These are phyloP conservation scores for Nanorana parkeri DNA, from an alignment of 2,113 vertebrate genomes.

Conservation along the genomic window DNA sequence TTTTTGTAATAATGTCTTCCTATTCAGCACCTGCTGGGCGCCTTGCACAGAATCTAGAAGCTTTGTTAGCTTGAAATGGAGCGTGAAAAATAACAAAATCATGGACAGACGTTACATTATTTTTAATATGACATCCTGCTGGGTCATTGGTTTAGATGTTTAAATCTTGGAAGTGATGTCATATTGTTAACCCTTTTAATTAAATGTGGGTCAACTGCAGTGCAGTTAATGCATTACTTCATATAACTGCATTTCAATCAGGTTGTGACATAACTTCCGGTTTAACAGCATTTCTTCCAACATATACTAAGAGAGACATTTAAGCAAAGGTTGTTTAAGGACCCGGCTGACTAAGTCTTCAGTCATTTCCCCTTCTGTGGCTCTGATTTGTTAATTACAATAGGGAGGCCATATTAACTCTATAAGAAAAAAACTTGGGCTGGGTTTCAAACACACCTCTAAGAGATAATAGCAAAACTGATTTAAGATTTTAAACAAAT, in stretches of 20 bases:
- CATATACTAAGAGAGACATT: neutral
- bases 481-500: too few species aligned
- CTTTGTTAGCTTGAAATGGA: constrained; percentile 55
- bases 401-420: too few species aligned
- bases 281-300: neutral
- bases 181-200: constrained; percentile 20
- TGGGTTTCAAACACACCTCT: too few species aligned
- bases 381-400: too few species aligned
- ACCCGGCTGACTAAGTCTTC: too few species aligned
- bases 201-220: neutral
- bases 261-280: neutral
- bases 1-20: constrained; percentile 24
- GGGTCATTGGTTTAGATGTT: constrained; percentile 45
- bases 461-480: too few species aligned
- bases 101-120: constrained; percentile 50
- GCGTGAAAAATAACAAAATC: constrained; percentile 53
- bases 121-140: constrained; percentile 57
- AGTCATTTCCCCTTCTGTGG: too few species aligned
- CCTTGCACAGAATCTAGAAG: neutral
- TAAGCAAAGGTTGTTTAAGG: too few species aligned
- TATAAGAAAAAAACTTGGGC: too few species aligned
- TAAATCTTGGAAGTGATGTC: constrained; percentile 31
- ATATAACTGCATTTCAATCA: neutral
- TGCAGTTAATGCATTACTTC: neutral
- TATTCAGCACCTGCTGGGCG: constrained; percentile 13